These are phyloP conservation scores for Molorchus minor DNA, from an alignment of 2,888 invertebrate genomes.

Conservation along the genomic window DNA sequence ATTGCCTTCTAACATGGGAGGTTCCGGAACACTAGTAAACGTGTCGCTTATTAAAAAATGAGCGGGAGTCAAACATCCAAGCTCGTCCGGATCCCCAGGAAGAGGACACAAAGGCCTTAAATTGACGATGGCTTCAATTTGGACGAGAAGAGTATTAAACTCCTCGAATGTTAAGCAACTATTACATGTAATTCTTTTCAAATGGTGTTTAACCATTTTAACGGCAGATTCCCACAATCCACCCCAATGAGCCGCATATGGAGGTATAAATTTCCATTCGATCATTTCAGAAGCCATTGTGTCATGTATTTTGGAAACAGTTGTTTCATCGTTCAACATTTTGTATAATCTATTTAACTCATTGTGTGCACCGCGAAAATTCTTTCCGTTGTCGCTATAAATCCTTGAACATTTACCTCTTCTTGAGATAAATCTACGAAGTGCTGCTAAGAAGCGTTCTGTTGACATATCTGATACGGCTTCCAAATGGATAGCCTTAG, in stretches of 20 bases:
- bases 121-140: constrained; percentile 5
- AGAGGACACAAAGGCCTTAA: neutral
- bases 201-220: constrained; percentile 9
- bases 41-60: constrained; percentile 13
- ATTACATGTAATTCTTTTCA: constrained; percentile 3
- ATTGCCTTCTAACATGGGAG: too few species aligned
- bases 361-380: constrained; percentile 50
- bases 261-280: constrained; percentile 22
- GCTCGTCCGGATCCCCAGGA: neutral
- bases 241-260: constrained; percentile 17
- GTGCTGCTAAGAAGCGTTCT: constrained; percentile 48
- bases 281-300: constrained; percentile 9
- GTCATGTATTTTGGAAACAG: neutral
- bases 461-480: constrained; percentile 46
- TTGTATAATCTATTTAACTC: constrained; percentile 17
- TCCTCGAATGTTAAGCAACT: constrained; percentile 4
- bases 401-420: constrained; percentile 47
- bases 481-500: constrained; percentile 51
- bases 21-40: too few species aligned
- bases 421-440: constrained; percentile 49
- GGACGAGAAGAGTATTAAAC: constrained; percentile 1
- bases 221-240: constrained; percentile 25
- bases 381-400: constrained; percentile 52
- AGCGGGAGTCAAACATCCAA: neutral
- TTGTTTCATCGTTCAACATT: neutral